Percentiles rank a stretch among this genome's conserved stretches.
phyloP scores from a whole-genome alignment of 2,797 vertebrate genomes.

The Coilia nasus region DNA sequence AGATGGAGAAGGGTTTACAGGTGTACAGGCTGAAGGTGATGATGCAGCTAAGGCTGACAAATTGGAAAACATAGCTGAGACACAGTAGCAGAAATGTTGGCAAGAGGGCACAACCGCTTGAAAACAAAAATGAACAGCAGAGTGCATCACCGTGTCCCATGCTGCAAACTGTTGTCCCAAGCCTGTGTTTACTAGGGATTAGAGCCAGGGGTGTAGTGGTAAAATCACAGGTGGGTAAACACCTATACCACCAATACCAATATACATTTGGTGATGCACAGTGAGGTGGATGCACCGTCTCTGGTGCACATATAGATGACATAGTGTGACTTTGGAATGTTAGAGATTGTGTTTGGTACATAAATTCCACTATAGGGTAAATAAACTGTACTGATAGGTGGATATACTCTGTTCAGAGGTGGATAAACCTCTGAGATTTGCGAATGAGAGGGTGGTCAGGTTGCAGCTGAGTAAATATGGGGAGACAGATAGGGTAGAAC shows the following conservation, averaged over 20 bases:
- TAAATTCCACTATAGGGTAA: too few species aligned
- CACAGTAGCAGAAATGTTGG: neutral
- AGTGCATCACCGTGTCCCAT: neutral
- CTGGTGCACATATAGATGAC: too few species aligned
- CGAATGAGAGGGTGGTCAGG: neutral
- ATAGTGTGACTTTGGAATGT: too few species aligned
- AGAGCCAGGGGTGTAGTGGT: too few species aligned
- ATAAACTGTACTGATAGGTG: too few species aligned
- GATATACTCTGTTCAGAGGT: too few species aligned
- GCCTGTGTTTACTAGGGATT: conserved; percentile 9
- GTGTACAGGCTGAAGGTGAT: neutral
- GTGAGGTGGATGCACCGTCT: too few species aligned
- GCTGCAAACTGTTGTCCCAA: neutral
- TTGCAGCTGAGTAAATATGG: neutral
- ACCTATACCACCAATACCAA: too few species aligned
- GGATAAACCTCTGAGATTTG: too few species aligned
- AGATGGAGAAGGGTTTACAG: conserved; percentile 10
- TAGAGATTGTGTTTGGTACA: too few species aligned
- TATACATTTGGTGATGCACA: too few species aligned
- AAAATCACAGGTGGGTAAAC: too few species aligned
- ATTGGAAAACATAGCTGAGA: neutral
- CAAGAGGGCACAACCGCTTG: neutral
- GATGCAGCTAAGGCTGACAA: neutral
- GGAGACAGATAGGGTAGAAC: neutral
- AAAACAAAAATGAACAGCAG: neutral